Base-by-base conservation (phyloP, 2,888 invertebrate genomes). In the Perithous albicinctus region DNA sequence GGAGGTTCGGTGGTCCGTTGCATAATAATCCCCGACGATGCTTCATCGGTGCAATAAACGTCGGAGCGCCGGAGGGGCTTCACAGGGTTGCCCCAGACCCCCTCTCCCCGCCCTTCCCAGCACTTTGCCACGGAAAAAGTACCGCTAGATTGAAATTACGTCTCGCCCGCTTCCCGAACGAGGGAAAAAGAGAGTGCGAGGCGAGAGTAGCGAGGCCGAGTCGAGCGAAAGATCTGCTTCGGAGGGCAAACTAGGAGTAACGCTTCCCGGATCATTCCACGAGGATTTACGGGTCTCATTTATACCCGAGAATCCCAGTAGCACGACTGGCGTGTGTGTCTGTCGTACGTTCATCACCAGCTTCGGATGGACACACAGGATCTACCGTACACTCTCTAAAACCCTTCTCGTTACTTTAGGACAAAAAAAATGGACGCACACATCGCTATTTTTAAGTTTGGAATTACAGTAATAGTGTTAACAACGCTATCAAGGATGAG, bases 21-120 rank as follows among this genome's bases (percentile, higher is more conserved):
- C 86, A 87, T 88, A 86, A 88, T 88, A 86, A 88, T 88, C 83
- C 80, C 61, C 70, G 79, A 77, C 85, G 85, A 86, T 89, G 84
- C 85, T 84, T 89, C 87, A 88, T 85, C 85, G 86, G 74, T 70
- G 88, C 85, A 86, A 88, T 89, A 89, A 88, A 88, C 83, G 88
- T 88, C 88, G 80, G 81, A 43, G 64, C 59, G 70, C 61, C 20
- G 20, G 29, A 73, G 35, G 46, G 73, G 61, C 15, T 46, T 23
- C 10, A 12, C 15, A 29, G 41, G 63, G 48, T 10, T 66, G 63
- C 61, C 41, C 54, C 38, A 20, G 56, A 26, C 46, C n/a, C 74
- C 61, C 48, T 59, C 63, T 51, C 35, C 46, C n/a, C 48, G 73
- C 72, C 69, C 48, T 77, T 84, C 10, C 67, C 10, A 61, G 43